Conservation (phyloP, 2,113 vertebrate genomes). For the Sinocyclocheilus grahami region DNA sequence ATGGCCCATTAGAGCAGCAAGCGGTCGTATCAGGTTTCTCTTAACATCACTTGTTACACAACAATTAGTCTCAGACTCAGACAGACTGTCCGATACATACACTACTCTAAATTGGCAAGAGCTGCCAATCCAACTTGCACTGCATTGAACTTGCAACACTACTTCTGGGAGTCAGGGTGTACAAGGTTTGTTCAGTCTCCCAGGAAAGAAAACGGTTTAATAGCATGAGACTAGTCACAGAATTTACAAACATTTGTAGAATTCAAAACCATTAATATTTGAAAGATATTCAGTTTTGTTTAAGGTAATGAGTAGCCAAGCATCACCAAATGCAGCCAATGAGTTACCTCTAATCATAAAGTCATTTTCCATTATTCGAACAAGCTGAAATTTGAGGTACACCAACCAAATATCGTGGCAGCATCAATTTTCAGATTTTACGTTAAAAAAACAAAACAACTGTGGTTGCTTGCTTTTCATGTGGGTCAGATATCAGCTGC, state of each 20-base stretch:
- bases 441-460: not conserved
- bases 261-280: not conserved
- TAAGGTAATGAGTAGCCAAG: not conserved
- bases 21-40: not conserved
- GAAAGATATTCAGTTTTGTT: not conserved
- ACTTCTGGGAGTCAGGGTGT: not conserved
- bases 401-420: not conserved
- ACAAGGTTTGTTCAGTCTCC: not conserved
- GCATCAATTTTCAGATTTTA: not conserved
- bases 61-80: not conserved
- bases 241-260: not conserved
- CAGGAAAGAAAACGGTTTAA: no score
- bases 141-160: not conserved
- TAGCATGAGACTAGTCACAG: not conserved
- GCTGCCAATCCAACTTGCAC: not conserved
- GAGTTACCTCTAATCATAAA: not conserved
- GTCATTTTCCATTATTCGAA: not conserved
- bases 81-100: not conserved
- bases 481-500: not conserved
- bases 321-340: not conserved
- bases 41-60: not conserved
- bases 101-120: not conserved
- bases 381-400: not conserved
- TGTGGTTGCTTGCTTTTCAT: not conserved
- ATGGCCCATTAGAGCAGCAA: not conserved